Evolutionary conservation across 2,888 invertebrate genomes (phyloP).

Genomic region (Chymomyza procnemis): DNA sequence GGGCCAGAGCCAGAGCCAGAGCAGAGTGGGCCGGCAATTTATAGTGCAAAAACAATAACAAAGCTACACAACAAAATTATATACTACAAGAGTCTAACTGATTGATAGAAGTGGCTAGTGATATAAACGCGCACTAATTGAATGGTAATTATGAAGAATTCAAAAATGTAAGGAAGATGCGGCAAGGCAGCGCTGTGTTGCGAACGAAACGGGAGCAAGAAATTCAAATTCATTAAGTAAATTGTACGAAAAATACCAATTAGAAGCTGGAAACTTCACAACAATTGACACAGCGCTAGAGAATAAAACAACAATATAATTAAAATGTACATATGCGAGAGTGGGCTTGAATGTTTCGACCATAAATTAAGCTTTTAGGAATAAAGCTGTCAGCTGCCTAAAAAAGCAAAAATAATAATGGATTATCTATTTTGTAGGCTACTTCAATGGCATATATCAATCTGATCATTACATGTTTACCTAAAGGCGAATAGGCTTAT

Average conservation of each 20-base stretch:
- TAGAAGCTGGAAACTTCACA: conserved; percentile 43
- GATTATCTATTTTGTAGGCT: too few relatives aligned
- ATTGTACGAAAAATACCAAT: conserved; percentile 59
- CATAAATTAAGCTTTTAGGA: too few relatives aligned
- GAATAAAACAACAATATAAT: conserved; percentile 29
- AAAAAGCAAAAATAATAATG: too few relatives aligned
- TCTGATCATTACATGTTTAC: too few relatives aligned
- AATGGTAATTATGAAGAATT: neutral
- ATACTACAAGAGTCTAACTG: conserved; percentile 37
- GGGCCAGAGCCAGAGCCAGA: neutral
- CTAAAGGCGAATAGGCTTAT: too few relatives aligned
- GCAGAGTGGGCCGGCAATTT: neutral
- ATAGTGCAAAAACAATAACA: neutral
- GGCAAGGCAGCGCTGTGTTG: neutral
- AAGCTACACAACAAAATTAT: conserved; percentile 7
- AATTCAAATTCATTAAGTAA: conserved; percentile 52
- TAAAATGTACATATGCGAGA: neutral
- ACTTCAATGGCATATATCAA: too few relatives aligned
- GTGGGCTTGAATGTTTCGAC: too few relatives aligned
- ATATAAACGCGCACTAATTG: conserved; percentile 19
- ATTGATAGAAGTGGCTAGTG: conserved; percentile 38
- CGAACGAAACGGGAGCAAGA: conserved; percentile 2
- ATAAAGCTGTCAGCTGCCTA: too few relatives aligned
- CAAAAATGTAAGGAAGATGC: neutral
- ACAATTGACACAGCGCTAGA: conserved; percentile 41